phyloP scores from a whole-genome alignment of 2,888 invertebrate species.

The Chamaedrilus cognettii region DNA sequence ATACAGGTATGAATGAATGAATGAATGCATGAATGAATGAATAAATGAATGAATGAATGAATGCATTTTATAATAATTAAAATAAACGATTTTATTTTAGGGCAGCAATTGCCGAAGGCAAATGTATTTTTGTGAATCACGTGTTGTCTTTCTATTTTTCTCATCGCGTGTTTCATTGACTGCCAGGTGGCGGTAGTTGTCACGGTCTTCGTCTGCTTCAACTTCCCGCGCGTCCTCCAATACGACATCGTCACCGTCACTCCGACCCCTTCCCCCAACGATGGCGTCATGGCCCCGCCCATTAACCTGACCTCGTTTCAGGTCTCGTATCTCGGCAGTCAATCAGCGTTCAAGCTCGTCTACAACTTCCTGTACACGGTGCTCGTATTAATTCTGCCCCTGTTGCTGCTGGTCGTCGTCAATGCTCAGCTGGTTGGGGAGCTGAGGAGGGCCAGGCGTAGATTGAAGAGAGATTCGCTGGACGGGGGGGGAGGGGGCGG shows the following conservation, averaged over 20 bases:
- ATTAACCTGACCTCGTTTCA: slow-evolving; percentile 4
- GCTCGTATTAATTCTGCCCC: slow-evolving; percentile 22
- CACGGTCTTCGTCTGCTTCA: slow-evolving; percentile 20
- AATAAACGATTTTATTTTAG: too few relatives aligned
- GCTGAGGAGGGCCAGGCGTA: neutral
- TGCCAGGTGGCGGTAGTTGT: slow-evolving; percentile 20
- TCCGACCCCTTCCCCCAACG: neutral
- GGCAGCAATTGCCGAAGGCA: too few relatives aligned
- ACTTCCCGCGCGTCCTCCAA: slow-evolving; percentile 30
- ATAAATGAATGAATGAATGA: too few relatives aligned
- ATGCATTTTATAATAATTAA: too few relatives aligned
- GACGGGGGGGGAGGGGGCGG: neutral
- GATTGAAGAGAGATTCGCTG: neutral
- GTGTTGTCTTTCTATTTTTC: too few relatives aligned
- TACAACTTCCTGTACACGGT: slow-evolving; percentile 28
- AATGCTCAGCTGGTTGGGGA: slow-evolving; percentile 26
- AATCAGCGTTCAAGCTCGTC: slow-evolving; percentile 10
- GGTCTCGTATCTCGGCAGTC: neutral
- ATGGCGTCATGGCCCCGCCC: neutral
- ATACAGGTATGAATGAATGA: slow-evolving; percentile 26
- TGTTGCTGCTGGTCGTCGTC: slow-evolving; percentile 23
- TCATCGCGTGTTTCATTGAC: too few relatives aligned
- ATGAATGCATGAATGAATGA: too few relatives aligned
- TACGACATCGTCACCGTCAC: slow-evolving; percentile 2
- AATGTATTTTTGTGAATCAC: too few relatives aligned